A percentile compares a stretch with the other conserved stretches of the same genome.
Evolutionary conservation across 2,888 invertebrate genomes (phyloP).

Genomic region (Sarcophaga caerulescens): DNA sequence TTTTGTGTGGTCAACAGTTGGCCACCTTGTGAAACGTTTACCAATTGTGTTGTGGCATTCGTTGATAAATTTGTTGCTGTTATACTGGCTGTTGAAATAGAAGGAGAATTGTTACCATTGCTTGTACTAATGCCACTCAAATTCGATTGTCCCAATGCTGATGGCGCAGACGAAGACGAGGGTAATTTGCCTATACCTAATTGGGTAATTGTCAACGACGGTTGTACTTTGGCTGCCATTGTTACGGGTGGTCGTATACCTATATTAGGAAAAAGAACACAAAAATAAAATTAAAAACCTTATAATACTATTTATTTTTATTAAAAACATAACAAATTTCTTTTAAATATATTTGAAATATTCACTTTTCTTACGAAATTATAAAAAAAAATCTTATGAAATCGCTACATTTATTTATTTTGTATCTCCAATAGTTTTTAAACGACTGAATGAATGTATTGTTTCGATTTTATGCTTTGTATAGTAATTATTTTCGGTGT

Average conservation of each 20-base stretch:
- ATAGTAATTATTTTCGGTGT: conserved; percentile 1
- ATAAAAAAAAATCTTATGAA: conserved; percentile 39
- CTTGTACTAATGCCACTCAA: conserved; percentile 57
- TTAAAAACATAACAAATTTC: not conserved
- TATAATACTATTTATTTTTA: not conserved
- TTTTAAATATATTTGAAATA: not conserved
- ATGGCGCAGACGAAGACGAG: conserved; percentile 59
- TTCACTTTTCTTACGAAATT: conserved; percentile 25
- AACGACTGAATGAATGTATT: conserved; percentile 43
- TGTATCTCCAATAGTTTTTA: conserved; percentile 42
- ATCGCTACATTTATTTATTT: conserved; percentile 38
- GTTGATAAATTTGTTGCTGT: conserved; percentile 71
- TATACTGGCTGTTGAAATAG: conserved; percentile 67
- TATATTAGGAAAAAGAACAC: conserved; percentile 54
- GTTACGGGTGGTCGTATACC: conserved; percentile 79
- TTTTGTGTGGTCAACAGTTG: conserved; percentile 74
- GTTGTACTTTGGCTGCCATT: conserved; percentile 80
- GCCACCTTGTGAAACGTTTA: conserved; percentile 74
- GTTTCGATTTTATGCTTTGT: conserved; percentile 34
- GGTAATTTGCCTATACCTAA: conserved; percentile 78
- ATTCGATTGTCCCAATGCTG: conserved; percentile 71
- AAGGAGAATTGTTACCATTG: conserved; percentile 60
- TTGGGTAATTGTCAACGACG: conserved; percentile 80
- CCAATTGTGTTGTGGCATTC: conserved; percentile 73
- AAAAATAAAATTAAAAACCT: conserved; percentile 17